Evolutionary conservation across 35 echinoderm and acorn worm species (phyloP), one percentile per base, ranked within the genome.

Genomic region (Apostichopus japonicus): DNA sequence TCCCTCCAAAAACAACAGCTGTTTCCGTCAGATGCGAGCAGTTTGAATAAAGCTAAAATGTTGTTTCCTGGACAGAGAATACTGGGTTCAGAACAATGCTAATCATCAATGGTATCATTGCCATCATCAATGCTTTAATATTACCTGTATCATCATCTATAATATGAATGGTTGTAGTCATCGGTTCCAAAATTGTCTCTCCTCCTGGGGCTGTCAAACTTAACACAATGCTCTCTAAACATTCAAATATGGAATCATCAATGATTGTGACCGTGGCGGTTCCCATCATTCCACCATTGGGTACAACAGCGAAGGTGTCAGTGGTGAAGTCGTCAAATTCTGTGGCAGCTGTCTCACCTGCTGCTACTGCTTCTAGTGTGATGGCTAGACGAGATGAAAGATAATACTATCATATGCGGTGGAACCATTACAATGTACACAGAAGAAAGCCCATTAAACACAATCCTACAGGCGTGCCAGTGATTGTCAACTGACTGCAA

Each of bases 201-300:
- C 61, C 21, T 15, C 61, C 86, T 21, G 86, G 86, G 59, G 86
- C 86, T 15, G 6, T 25, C 10, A 89, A 73, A 89, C 62, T 73
- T 2, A 89, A 89, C 59, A 89, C 86, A 53, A 73, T 73, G 51
- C 86, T 89, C 62, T 89, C 86, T n/a, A 89, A 10, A 15, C 86
- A 89, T 73, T 89, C 86, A 6, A 89, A 11, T 24, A 33, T 17
- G 63, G 5, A 53, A 72, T 89, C 86, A 17, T 89, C 67, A 73
- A 16, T 17, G 51, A 89, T 89, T 19, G 86, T 72, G 56, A 89
- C 86, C 6, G 33, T 72, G 8, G 86, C 86, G n/a, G 86, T 89
- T 59, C 56, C 86, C 27, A 8, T 89, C 7, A 63, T 25, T 4
- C 24, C 63, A 33, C 86, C 62, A 7, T 53, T 73, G n/a, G 86